A percentile compares a stretch with the other conserved stretches of the same genome.
phyloP scores from a whole-genome alignment of 2,113 vertebrate species.

The Narcine bancroftii region DNA sequence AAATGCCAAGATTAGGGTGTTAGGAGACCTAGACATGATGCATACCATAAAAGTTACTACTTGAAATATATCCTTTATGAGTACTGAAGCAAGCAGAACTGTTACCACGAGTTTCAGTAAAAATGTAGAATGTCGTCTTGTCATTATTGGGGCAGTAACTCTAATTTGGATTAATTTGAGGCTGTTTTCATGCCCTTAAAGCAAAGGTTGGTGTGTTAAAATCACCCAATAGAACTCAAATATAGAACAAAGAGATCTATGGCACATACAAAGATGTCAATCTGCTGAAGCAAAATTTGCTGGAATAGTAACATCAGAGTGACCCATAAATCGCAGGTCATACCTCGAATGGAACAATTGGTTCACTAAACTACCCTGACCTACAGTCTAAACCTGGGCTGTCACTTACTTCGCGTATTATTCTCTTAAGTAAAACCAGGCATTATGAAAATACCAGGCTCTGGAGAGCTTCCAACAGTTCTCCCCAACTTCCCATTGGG shows the following conservation, averaged over 20 bases:
- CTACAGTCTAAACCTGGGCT: neutral
- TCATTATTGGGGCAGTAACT: neutral
- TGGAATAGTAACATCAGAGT: neutral
- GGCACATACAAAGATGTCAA: no score
- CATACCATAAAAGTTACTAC: no score
- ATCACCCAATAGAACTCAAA: no score
- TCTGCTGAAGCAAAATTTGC: neutral
- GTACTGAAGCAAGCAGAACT: neutral
- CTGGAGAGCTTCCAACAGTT: neutral
- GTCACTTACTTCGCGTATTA: neutral
- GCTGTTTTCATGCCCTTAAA: neutral
- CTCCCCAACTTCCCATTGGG: neutral
- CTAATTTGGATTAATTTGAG: neutral
- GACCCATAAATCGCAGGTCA: neutral
- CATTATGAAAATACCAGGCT: neutral
- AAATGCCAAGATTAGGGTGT: no score
- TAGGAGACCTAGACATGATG: no score
- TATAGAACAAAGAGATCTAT: no score
- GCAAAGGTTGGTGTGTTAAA: neutral
- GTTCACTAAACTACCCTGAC: neutral
- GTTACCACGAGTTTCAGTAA: neutral
- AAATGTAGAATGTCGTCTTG: neutral
- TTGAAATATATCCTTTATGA: no score
- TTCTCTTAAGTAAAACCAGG: conserved; percentile 5
- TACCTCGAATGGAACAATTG: neutral